A percentile compares a stretch with the other conserved stretches of the same genome.
phyloP scores from a whole-genome alignment of 92 coral and sea anemone genomes.

The Umimayanthus kanabou region DNA sequence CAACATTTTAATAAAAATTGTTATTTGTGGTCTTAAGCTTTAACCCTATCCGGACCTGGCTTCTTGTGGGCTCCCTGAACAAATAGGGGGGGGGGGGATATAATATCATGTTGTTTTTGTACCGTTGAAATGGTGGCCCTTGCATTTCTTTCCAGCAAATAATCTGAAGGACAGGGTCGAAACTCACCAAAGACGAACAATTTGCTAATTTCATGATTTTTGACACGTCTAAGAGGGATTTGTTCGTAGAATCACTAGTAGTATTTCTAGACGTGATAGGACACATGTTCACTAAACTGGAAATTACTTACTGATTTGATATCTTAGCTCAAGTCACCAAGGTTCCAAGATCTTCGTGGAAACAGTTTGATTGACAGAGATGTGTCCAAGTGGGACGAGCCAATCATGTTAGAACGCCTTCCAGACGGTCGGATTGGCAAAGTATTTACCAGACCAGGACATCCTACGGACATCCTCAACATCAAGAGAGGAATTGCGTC shows the following conservation, averaged over 20 bases:
- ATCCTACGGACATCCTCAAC: slow-evolving; percentile 52
- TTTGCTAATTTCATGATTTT: no score
- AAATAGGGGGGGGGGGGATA: no score
- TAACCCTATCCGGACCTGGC: no score
- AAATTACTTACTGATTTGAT: not conserved
- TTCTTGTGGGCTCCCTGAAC: no score
- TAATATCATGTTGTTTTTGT: no score
- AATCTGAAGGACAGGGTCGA: no score
- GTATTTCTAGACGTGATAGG: not conserved
- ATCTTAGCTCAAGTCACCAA: slow-evolving; percentile 25
- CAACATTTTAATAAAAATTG: no score
- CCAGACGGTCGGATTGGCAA: slow-evolving; percentile 42
- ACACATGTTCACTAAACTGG: not conserved
- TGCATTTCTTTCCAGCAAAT: no score
- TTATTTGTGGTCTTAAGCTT: no score
- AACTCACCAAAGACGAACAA: no score
- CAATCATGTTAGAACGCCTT: slow-evolving; percentile 28
- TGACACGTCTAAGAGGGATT: not conserved
- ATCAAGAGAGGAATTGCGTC: slow-evolving; percentile 57
- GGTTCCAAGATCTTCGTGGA: slow-evolving; percentile 37
- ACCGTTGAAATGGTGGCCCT: no score
- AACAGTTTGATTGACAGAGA: slow-evolving; percentile 32
- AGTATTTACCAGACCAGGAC: slow-evolving; percentile 16
- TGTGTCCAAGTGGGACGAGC: slow-evolving; percentile 37
- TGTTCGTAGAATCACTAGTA: not conserved